These are phyloP conservation scores for Aurelia aurita DNA, from an alignment of 30 jellyfish, hydroid and myxozoan species.

Conservation along the genomic window DNA sequence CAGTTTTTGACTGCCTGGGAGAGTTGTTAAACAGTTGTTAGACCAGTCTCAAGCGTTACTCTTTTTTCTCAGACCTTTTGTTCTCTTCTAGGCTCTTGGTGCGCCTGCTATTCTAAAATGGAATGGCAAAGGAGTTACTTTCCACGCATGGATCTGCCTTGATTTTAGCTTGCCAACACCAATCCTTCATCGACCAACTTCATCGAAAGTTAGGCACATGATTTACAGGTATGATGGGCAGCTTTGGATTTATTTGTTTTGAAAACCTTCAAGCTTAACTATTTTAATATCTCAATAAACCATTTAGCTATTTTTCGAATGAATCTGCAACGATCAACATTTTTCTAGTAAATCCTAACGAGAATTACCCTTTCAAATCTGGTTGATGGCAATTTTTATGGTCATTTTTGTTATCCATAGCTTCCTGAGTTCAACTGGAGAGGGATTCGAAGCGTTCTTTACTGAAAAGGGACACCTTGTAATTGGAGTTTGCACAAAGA, in stretches of 20 bases:
- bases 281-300: too few species aligned
- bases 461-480: slow-evolving; percentile 85
- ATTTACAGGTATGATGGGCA: slow-evolving; percentile 75
- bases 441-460: slow-evolving; percentile 94
- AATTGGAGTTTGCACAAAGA: slow-evolving; percentile 78
- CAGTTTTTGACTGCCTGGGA: too few species aligned
- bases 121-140: slow-evolving; percentile 91
- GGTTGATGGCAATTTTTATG: not conserved
- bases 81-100: slow-evolving; percentile 53
- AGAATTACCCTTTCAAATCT: too few species aligned
- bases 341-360: too few species aligned
- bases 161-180: slow-evolving; percentile 85
- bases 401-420: slow-evolving; percentile 27
- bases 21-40: too few species aligned
- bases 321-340: too few species aligned
- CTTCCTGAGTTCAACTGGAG: slow-evolving; percentile 87
- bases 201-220: slow-evolving; percentile 78
- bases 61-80: too few species aligned
- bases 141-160: slow-evolving; percentile 93
- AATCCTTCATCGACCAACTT: slow-evolving; percentile 13
- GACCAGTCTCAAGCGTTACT: too few species aligned
- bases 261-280: too few species aligned
- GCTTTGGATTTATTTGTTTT: too few species aligned
- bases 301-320: too few species aligned
- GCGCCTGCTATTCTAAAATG: slow-evolving; percentile 82